phyloP scores from a whole-genome alignment of 2,888 invertebrate genomes.

The Tetragonisca angustula region DNA sequence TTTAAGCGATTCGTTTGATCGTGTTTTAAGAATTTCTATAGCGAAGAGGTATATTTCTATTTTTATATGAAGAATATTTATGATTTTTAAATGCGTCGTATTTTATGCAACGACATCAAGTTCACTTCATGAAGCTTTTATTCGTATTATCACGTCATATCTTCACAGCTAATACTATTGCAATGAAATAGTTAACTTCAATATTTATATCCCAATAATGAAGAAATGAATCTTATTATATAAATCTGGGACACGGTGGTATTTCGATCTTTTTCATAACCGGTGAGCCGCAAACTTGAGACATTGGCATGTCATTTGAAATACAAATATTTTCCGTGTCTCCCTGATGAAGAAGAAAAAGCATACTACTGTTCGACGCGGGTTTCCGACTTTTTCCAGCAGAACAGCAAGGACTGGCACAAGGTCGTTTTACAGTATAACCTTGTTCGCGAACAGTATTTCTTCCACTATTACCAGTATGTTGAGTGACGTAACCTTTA shows the following conservation, averaged over 20 bases:
- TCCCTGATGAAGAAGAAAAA: conserved; percentile 69
- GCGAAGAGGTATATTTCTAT: neutral
- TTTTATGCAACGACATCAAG: no score
- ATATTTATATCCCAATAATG: neutral
- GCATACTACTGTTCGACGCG: conserved; percentile 48
- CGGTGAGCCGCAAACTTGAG: conserved; percentile 48
- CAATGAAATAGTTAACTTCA: neutral
- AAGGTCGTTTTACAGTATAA: conserved; percentile 42
- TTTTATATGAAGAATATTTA: no score
- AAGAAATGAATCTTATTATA: neutral
- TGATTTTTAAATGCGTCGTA: no score
- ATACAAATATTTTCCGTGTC: conserved; percentile 62
- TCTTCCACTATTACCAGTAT: conserved; percentile 21
- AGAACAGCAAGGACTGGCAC: conserved; percentile 51
- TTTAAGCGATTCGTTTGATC: neutral
- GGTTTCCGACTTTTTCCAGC: conserved; percentile 50
- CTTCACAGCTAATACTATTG: neutral
- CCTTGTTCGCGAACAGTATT: conserved; percentile 6
- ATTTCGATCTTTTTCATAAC: conserved; percentile 59
- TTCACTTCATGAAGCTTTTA: no score
- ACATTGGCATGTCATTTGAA: conserved; percentile 17
- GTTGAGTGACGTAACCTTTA: conserved; percentile 30
- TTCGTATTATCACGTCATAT: neutral
- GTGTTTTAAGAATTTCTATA: neutral
- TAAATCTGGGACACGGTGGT: conserved; percentile 60